phyloP scores from a whole-genome alignment of 2,888 invertebrate genomes.

The Drosophila paramelanica region DNA sequence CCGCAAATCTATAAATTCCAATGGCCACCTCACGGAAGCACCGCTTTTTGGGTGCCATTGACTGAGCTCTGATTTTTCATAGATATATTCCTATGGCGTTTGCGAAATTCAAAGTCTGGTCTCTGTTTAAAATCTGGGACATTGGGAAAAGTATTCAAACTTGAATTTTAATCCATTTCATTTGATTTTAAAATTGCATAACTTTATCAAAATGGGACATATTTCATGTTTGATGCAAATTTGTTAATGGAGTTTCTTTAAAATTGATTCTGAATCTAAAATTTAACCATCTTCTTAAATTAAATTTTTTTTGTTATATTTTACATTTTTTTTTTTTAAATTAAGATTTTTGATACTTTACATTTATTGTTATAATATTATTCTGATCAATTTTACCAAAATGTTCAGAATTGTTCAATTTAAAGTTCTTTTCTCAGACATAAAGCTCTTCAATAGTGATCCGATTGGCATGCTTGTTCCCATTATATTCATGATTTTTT shows the following conservation, averaged over 20 bases:
- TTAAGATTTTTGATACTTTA: too few species aligned
- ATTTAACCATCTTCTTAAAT: too few species aligned
- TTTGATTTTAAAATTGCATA: not conserved
- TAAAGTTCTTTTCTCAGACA: too few species aligned
- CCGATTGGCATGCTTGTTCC: too few species aligned
- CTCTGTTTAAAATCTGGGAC: not conserved
- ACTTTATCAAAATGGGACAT: not conserved
- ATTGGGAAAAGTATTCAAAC: not conserved
- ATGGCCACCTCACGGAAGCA: not conserved
- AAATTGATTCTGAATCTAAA: not conserved
- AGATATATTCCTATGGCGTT: not conserved
- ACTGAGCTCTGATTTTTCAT: slow-evolving; percentile 42
- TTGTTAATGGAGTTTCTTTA: not conserved
- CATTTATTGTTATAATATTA: too few species aligned
- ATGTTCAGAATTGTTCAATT: too few species aligned
- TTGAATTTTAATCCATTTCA: too few species aligned
- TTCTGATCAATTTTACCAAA: too few species aligned
- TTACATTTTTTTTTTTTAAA: too few species aligned
- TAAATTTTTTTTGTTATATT: too few species aligned
- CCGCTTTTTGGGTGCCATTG: slow-evolving; percentile 14
- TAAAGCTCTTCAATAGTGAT: too few species aligned
- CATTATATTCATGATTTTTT: too few species aligned
- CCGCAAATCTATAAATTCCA: slow-evolving; percentile 45
- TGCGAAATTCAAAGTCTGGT: not conserved
- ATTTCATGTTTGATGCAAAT: not conserved